A percentile compares a stretch with the other conserved stretches of the same genome.
Evolutionary conservation across 1,140 invertebrate species (phyloP).

Genomic region (Drosophila pachea): DNA sequence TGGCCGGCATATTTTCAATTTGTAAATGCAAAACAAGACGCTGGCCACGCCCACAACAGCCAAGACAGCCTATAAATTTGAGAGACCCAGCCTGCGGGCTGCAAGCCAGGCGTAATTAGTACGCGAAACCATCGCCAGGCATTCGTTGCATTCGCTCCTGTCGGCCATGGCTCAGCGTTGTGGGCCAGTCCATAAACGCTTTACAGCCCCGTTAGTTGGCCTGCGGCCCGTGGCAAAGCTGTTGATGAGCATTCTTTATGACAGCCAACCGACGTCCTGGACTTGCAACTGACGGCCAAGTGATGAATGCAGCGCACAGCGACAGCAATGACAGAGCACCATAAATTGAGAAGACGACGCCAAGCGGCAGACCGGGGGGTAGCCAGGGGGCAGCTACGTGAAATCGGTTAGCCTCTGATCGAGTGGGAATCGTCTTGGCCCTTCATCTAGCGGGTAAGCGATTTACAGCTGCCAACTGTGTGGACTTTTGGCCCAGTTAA

Average conservation of each 20-base stretch:
- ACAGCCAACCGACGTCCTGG: slow-evolving; percentile 62
- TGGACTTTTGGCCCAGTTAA: neutral
- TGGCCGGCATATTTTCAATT: slow-evolving; percentile 70
- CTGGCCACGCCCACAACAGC: slow-evolving; percentile 54
- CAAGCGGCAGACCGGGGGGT: slow-evolving; percentile 17
- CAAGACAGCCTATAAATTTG: slow-evolving; percentile 62
- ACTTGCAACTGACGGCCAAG: slow-evolving; percentile 62
- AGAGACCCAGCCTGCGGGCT: neutral
- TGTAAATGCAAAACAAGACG: slow-evolving; percentile 73
- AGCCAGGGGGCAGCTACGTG: slow-evolving; percentile 43
- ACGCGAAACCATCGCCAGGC: slow-evolving; percentile 43
- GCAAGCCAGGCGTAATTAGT: slow-evolving; percentile 52
- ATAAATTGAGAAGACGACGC: slow-evolving; percentile 58
- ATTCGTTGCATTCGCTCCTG: slow-evolving; percentile 25
- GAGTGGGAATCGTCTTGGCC: slow-evolving; percentile 19
- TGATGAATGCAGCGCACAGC: slow-evolving; percentile 64
- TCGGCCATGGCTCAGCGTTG: slow-evolving; percentile 1
- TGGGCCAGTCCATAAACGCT: slow-evolving; percentile 42
- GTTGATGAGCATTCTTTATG: slow-evolving; percentile 72
- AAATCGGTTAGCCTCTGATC: slow-evolving; percentile 48
- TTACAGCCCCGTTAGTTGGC: slow-evolving; percentile 45
- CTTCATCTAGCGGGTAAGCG: neutral
- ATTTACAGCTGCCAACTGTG: neutral
- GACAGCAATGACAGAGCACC: slow-evolving; percentile 48
- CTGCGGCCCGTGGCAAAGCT: slow-evolving; percentile 28